Percentiles rank a stretch among this genome's conserved stretches.
Evolutionary conservation across 2,888 invertebrate genomes (phyloP).

Genomic region (Sphecodes monilicornis): DNA sequence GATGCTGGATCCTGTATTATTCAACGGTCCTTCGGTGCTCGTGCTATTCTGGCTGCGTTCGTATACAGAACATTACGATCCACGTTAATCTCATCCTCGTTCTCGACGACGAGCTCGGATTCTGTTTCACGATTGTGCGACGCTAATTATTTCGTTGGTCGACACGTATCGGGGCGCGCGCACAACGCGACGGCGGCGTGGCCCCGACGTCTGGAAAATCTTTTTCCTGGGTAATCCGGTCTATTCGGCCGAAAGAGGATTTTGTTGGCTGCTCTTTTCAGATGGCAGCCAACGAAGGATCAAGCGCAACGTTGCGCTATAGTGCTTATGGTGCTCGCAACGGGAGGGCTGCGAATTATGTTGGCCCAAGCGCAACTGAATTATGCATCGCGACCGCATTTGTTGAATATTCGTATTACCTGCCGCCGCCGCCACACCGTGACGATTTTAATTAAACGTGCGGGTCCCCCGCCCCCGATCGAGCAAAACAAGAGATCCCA

Average conservation of each 20-base stretch:
- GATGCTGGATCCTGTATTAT: constrained; percentile 70
- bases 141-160: constrained; percentile 61
- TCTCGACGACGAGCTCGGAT: background rate
- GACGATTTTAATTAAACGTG: constrained; percentile 38
- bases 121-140: background rate
- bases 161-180: background rate
- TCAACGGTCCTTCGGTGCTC: constrained; percentile 58
- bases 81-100: constrained; percentile 40
- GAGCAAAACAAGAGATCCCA: background rate
- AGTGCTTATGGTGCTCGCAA: background rate
- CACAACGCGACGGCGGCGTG: background rate
- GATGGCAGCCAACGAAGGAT: constrained; percentile 22
- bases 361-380: background rate
- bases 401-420: constrained; percentile 18
- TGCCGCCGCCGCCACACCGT: background rate
- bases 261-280: constrained; percentile 38
- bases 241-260: constrained; percentile 42
- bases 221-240: constrained; percentile 52
- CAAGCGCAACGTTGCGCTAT: constrained; percentile 23
- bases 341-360: constrained; percentile 12
- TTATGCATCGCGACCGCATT: constrained; percentile 16
- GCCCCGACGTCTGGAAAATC: constrained; percentile 26
- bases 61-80: constrained; percentile 53
- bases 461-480: background rate
- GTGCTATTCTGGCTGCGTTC: constrained; percentile 45